Conservation (phyloP, 2,888 invertebrate species). For the Nasonovia ribisnigri region DNA sequence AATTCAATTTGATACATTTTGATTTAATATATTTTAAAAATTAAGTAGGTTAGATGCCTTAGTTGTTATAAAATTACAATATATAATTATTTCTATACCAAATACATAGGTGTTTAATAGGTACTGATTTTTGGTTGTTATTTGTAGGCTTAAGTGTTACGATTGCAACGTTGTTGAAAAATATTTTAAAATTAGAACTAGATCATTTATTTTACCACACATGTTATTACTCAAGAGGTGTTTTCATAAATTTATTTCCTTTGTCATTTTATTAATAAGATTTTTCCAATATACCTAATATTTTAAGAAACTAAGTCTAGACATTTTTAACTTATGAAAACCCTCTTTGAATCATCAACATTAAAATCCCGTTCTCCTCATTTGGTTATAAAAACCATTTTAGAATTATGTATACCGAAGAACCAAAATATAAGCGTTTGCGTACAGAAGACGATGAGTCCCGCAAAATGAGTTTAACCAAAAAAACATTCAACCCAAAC, state of each 20-base stretch:
- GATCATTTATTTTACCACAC: no score
- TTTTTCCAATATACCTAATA: not conserved
- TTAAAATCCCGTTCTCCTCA: constrained; percentile 47
- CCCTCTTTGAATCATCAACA: constrained; percentile 48
- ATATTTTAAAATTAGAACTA: not conserved
- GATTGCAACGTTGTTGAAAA: not conserved
- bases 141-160: not conserved
- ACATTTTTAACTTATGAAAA: constrained; percentile 41
- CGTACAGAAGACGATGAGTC: constrained; percentile 57
- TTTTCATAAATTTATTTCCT: constrained; percentile 42
- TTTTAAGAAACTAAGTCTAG: not conserved
- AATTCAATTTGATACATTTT: not conserved
- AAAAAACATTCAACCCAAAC: constrained; percentile 67
- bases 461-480: constrained; percentile 62
- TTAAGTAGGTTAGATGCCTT: not conserved
- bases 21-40: not conserved
- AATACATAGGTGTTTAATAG: not conserved
- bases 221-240: constrained; percentile 17
- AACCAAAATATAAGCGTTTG: constrained; percentile 61
- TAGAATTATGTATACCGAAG: constrained; percentile 62
- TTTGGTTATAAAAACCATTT: constrained; percentile 58
- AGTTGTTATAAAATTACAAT: not conserved
- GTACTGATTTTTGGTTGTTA: not conserved
- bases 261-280: not conserved
- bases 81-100: not conserved